These are phyloP conservation scores for Calcarius lapponicus DNA, from an alignment of 2,797 vertebrate species.

Conservation along the genomic window DNA sequence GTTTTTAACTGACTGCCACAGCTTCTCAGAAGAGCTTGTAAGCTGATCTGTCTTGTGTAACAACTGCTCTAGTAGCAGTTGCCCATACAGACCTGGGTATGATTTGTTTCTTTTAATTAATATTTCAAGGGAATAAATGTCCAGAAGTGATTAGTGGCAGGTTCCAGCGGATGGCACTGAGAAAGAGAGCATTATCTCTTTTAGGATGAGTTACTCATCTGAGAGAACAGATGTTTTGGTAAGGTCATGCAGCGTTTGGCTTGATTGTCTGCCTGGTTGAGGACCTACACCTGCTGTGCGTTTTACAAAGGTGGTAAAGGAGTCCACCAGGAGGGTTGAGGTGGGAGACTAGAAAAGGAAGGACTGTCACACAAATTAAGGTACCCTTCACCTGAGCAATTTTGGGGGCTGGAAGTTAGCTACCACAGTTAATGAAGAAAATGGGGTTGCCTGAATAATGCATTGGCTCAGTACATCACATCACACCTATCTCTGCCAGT, in stretches of 20 bases:
- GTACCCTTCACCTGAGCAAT: neutral
- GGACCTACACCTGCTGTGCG: neutral
- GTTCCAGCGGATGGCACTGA: neutral
- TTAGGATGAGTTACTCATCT: slow-evolving; percentile 26
- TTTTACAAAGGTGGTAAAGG: neutral
- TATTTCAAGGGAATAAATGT: slow-evolving; percentile 19
- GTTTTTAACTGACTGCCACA: neutral
- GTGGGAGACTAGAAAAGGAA: neutral
- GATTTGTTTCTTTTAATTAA: slow-evolving; percentile 23
- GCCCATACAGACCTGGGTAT: neutral
- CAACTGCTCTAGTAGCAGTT: neutral
- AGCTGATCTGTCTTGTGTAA: neutral
- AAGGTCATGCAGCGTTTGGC: neutral
- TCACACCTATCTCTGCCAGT: rapidly evolving
- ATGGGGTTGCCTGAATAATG: neutral
- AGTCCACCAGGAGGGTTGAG: neutral
- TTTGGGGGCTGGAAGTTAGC: neutral
- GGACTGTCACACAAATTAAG: rapidly evolving
- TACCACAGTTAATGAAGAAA: neutral
- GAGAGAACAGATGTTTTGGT: slow-evolving; percentile 38
- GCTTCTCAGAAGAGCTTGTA: neutral
- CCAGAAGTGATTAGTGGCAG: neutral
- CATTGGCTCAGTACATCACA: neutral
- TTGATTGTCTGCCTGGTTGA: slow-evolving; percentile 11
- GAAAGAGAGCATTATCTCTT: slow-evolving; percentile 32